Evolutionary conservation across 1,140 invertebrate species (phyloP), one percentile per base, ranked within the genome.

Genomic region (Microplitis mediator): DNA sequence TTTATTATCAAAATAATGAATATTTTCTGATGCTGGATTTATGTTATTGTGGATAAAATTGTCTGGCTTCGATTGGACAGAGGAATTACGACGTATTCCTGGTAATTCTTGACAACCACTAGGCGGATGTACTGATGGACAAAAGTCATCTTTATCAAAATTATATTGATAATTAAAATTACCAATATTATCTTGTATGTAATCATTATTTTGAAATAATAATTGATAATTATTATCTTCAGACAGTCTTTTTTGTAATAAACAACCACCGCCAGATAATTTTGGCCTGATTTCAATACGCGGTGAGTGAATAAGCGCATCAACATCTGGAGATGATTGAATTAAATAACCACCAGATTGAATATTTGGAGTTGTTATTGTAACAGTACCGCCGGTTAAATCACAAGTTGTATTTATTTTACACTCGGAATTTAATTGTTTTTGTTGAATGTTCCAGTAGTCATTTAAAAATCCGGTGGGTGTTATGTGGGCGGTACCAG

Each of bases 31-130:
- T 34, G 31, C 6, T 13, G 51, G n/a, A 34, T 32, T 36, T 11
- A n/a, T 9, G 8, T 45, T 45, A 6, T 45, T 11, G 39, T 45
- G 39, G n/a, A 51, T 23, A 69, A 8, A 52, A 69, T 56, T 13
- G 34, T 51, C 23, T 4, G 50, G 51, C 31, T 11, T 45, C 0
- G 56, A 23, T 14, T 67, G 34, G 9, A 39, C n/a, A 6, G 3
- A 58, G 4, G 66, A 68, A 54, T 66, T 16, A 50, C 75, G 71
- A 16, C 79, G 74, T 11, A 63, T 81, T 0, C 81, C 82, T 0
- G 85, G 81, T 4, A 87, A 66, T 23, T 86, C 84, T 54, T 84
- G 82, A 69, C 81, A 86, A 0, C 82, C 82, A 60, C 83, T 85
- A 0, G 82, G 83, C 0, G 80, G 76, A 51, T 71, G 36, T 4